phyloP scores from a whole-genome alignment of 2,113 vertebrate species.

The Actenoides lindsayi region DNA sequence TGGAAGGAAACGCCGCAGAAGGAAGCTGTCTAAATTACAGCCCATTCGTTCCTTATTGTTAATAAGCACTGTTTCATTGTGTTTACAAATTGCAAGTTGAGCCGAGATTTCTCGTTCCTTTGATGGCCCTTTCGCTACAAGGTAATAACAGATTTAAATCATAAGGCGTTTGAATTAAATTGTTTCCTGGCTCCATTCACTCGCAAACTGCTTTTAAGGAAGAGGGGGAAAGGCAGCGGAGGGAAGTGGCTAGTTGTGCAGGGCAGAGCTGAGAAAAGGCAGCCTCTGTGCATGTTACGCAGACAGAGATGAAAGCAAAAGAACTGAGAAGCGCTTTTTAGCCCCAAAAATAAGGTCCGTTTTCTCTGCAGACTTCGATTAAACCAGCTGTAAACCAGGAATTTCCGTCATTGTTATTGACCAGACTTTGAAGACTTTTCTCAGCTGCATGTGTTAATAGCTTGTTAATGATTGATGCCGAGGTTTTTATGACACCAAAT shows the following conservation, averaged over 20 bases:
- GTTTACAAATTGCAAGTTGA: constrained; percentile 11
- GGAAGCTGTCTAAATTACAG: not conserved
- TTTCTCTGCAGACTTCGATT: not conserved
- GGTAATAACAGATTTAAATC: not conserved
- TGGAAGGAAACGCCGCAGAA: not conserved
- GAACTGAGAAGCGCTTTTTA: constrained; percentile 59
- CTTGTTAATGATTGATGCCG: constrained; percentile 82
- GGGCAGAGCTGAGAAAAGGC: constrained; percentile 51
- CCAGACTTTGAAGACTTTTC: constrained; percentile 78
- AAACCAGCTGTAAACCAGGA: constrained; percentile 78
- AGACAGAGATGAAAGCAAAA: constrained; percentile 81
- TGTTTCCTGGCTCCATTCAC: fast-evolving
- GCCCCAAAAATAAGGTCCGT: constrained; percentile 53
- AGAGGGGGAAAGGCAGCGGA: fast-evolving
- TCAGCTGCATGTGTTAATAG: constrained; percentile 82
- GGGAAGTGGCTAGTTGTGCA: constrained; percentile 19
- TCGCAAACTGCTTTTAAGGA: not conserved
- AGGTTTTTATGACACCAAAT: constrained; percentile 76
- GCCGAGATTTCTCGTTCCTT: not conserved
- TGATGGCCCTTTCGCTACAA: not conserved
- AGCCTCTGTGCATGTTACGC: constrained; percentile 71
- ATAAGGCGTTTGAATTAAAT: not conserved
- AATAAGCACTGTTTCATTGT: not conserved
- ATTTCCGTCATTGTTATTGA: constrained; percentile 74
- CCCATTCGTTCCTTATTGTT: not conserved